Base-by-base conservation (phyloP, 2,888 invertebrate genomes). In the Sisyra nigra region DNA sequence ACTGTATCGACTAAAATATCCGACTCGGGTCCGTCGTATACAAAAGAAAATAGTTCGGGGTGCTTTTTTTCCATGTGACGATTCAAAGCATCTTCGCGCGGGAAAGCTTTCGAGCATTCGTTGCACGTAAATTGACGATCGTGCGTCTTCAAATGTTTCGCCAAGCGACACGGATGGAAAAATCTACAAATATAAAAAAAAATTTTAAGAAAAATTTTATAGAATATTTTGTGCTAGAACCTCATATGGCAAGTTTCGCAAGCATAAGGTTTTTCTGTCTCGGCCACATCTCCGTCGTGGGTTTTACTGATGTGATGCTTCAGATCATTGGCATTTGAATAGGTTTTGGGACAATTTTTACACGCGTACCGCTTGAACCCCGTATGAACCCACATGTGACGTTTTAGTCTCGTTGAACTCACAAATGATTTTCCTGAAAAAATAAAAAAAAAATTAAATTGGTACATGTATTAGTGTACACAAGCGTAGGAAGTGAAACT, bases 61-160 rank as follows among this genome's bases (percentile, higher is more conserved):
- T 57, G 57, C 47, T 56, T 57, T 44, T 46, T 50, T 13, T 46
- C 46, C 30, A 53, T 45, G 49, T 60, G 59, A 45, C 55, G 55
- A 19, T 50, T 52, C 40, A 59, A 49, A 6, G 52, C 36, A 30
- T 44, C 46, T 42, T 52, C 51, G 1, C 55, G 48, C 43, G 48
- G 52, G 41, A 58, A 57, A 11, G 52, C 51, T 43, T 55, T 57
- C 4, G 49, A 45, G 46, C 59, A 60, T 36, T 55, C 51, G 4
- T 46, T 51, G 45, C 59, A 59, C 29, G 48, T 49, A 43, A 48
- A 54, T 2, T 53, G 53, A 44, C 54, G 51, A 17, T 55, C 56
- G 46, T 72, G 72, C 0, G 57, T 56, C 41, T 60, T 57, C 50
- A 67, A 51, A 53, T 72, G 72, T 50, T 63, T 68, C 2, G 62